Percentiles rank a stretch among this genome's conserved stretches.
These are phyloP conservation scores for Ooceraea biroi DNA, from an alignment of 1,140 invertebrate species.

Conservation along the genomic window DNA sequence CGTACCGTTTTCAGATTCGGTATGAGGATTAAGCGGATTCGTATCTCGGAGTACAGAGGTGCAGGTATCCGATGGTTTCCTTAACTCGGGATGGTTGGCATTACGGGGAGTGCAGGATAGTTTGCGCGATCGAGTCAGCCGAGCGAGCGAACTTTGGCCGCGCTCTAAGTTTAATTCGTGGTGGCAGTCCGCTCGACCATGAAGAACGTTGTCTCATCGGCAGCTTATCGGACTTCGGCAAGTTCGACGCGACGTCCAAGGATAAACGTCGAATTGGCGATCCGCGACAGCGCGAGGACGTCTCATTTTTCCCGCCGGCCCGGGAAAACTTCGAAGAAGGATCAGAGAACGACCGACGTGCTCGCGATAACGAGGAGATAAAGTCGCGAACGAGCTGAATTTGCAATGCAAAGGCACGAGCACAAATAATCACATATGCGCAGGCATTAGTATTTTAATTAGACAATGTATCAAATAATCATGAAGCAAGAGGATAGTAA, in stretches of 20 bases:
- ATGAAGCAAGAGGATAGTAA: no score
- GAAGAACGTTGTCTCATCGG: constrained; percentile 69
- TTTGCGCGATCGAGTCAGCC: constrained; percentile 55
- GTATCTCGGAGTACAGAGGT: not conserved
- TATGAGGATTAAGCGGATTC: constrained; percentile 37
- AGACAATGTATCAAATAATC: no score
- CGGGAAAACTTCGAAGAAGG: constrained; percentile 18
- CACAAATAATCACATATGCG: not conserved
- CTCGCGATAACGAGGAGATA: no score
- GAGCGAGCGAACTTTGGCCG: constrained; percentile 44
- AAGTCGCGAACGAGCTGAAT: not conserved
- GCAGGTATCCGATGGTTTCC: constrained; percentile 37
- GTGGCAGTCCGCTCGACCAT: constrained; percentile 63
- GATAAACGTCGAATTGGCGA: constrained; percentile 45
- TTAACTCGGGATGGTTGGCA: constrained; percentile 41
- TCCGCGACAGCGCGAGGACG: not conserved
- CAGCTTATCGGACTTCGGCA: constrained; percentile 53
- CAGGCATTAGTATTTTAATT: no score
- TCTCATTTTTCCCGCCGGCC: constrained; percentile 8
- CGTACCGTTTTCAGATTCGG: not conserved
- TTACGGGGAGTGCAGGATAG: constrained; percentile 36
- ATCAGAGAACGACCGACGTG: not conserved
- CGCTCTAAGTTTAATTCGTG: constrained; percentile 55
- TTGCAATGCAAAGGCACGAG: not conserved
- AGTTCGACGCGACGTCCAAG: constrained; percentile 7